Evolutionary conservation across 2,797 vertebrate genomes (phyloP), one percentile per base, ranked within the genome.

Genomic region (Dipus sagitta): DNA sequence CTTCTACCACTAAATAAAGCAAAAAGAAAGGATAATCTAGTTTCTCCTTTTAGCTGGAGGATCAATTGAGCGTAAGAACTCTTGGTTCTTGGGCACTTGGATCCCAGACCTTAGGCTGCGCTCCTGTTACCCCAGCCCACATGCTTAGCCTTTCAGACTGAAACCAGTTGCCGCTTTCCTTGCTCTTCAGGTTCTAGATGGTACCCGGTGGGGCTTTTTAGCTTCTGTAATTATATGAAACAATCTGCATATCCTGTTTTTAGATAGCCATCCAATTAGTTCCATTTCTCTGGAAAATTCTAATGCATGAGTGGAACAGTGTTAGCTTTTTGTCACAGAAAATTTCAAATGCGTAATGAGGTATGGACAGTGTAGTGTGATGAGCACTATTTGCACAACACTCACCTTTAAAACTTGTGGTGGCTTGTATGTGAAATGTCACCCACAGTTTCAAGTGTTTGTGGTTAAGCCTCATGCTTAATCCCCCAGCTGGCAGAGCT

Each of bases 321-420:
- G 26, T 80, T 74, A 77, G 11, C 21, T 52, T 79, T 94, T 89
- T 80, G 54, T 83, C 91, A 71, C 14, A 76, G 88, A 91, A 91
- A 71, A 58, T 79, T 47, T 60, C 42, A 86, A 91, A 30, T 67
- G 34, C 10, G n/a, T 65, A 32, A 38, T 71, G 28, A 90, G 85
- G 38, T 72, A 58, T 64, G 75, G 24, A 42, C n/a, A 32, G 60
- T 76, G 26, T 18, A 79, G 6, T 34, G 30, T 28, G 67, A 74
- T 83, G 26, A 74, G 23, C 86, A 64, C 7, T 76, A 11, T 5
- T 21, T 80, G 18, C 52, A 21, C 64, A 74, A 74, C 28, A 47
- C 21, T 80, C 21, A 28, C n/a, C n/a, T 88, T 88, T 52, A 72
- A 67, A 30, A 8, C 15, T 79, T 52, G 52, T 2, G 47, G 8